Percentiles rank a stretch among this genome's conserved stretches.
Evolutionary conservation across 2,113 vertebrate genomes (phyloP).

Genomic region (Lanius collurio): DNA sequence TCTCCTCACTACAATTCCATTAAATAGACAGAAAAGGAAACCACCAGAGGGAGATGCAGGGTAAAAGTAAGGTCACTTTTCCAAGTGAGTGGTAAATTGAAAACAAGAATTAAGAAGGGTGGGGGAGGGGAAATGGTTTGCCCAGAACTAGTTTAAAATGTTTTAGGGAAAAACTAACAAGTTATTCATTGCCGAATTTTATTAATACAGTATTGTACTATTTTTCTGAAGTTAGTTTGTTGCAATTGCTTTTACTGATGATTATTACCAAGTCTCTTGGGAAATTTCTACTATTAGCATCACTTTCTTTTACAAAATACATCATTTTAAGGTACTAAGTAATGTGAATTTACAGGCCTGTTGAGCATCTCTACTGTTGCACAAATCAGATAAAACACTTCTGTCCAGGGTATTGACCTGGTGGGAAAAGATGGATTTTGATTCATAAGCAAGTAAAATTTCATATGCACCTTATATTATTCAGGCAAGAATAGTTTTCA

Average conservation of each 20-base stretch:
- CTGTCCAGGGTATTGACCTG: neutral
- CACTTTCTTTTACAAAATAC: neutral
- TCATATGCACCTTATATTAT: neutral
- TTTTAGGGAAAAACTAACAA: neutral
- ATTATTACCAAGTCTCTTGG: neutral
- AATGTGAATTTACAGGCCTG: neutral
- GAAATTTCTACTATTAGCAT: neutral
- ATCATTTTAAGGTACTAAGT: neutral
- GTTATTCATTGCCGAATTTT: neutral
- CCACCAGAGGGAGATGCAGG: slow-evolving; percentile 54
- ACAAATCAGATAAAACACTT: neutral
- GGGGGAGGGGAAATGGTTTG: neutral
- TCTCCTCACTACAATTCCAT: neutral
- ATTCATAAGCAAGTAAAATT: neutral
- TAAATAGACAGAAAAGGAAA: neutral
- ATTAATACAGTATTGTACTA: neutral
- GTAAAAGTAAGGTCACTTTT: slow-evolving; percentile 39
- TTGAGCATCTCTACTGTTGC: neutral
- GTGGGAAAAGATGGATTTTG: neutral
- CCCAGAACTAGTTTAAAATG: neutral
- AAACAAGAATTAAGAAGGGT: neutral
- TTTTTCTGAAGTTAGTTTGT: neutral
- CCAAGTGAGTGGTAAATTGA: neutral
- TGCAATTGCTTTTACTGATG: neutral
- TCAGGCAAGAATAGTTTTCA: neutral